A percentile compares a stretch with the other conserved stretches of the same genome.
Conservation (phyloP, 1,140 invertebrate species). For the Apis mellifera region DNA sequence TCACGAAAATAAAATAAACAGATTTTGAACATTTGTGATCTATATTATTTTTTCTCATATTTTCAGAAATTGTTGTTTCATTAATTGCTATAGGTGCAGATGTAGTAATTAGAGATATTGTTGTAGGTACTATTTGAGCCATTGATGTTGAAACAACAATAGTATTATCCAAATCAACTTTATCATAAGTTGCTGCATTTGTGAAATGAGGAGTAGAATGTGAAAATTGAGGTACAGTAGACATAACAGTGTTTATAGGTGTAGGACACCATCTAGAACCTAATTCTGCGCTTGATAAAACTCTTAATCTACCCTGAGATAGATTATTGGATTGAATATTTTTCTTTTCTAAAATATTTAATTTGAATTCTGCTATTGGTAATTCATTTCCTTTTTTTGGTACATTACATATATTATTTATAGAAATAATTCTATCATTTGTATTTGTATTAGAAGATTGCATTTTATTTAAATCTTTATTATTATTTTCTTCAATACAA, state of each 20-base stretch:
- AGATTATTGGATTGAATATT: neutral
- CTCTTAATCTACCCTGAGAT: conserved; percentile 36
- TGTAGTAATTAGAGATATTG: neutral
- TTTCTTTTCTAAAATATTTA: neutral
- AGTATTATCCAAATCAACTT: neutral
- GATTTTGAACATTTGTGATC: neutral
- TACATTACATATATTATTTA: neutral
- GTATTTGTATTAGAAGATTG: no score
- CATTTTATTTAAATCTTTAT: neutral
- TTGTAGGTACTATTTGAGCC: neutral
- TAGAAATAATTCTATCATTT: neutral
- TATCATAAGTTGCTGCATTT: neutral
- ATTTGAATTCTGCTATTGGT: neutral
- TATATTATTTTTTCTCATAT: neutral
- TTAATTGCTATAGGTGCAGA: no score
- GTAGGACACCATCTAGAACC: conserved; percentile 58
- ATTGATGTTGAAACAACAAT: neutral
- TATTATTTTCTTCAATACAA: neutral
- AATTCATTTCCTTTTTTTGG: neutral
- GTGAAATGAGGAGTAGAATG: no score
- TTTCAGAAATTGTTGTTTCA: neutral
- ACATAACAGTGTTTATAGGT: conserved; percentile 10
- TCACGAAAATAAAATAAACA: neutral
- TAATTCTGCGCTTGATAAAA: conserved; percentile 44
- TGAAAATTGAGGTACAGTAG: neutral